A percentile compares a stretch with the other conserved stretches of the same genome.
phyloP scores from a whole-genome alignment of 2,888 invertebrate genomes.

The Ctena decussata region DNA sequence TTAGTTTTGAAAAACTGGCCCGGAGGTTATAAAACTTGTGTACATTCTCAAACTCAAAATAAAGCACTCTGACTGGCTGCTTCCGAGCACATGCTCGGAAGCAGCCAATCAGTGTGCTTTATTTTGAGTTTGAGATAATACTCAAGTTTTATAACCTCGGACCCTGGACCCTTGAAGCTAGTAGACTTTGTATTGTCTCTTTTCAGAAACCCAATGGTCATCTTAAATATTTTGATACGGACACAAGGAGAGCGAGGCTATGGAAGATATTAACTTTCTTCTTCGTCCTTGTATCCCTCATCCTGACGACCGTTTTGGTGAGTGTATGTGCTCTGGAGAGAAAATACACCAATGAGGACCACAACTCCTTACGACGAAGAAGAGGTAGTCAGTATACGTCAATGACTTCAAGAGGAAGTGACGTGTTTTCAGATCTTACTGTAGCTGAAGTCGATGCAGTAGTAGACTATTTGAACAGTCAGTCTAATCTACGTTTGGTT shows the following conservation, averaged over 20 bases:
- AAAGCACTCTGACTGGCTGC: too few species aligned
- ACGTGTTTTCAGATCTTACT: slow-evolving; percentile 76
- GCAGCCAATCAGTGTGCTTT: too few species aligned
- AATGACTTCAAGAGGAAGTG: slow-evolving; percentile 55
- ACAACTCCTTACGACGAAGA: not conserved
- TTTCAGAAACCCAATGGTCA: not conserved
- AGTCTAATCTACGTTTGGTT: slow-evolving; percentile 65
- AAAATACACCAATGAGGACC: not conserved
- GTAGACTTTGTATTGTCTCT: not conserved
- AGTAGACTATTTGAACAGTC: slow-evolving; percentile 65
- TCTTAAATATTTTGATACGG: not conserved
- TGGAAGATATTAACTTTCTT: slow-evolving; percentile 54
- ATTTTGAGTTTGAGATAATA: too few species aligned
- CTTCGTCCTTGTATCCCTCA: slow-evolving; percentile 37
- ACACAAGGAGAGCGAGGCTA: not conserved
- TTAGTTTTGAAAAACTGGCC: too few species aligned
- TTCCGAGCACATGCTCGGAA: too few species aligned
- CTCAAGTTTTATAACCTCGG: too few species aligned
- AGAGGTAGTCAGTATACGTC: not conserved
- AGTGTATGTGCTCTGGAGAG: slow-evolving; percentile 28
- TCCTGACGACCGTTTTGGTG: slow-evolving; percentile 40
- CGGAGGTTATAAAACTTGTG: too few species aligned
- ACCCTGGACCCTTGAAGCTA: too few species aligned
- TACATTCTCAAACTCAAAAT: too few species aligned
- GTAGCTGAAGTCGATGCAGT: slow-evolving; percentile 71